Conservation (phyloP, 2,888 invertebrate genomes). For the Bellardia bayeri region DNA sequence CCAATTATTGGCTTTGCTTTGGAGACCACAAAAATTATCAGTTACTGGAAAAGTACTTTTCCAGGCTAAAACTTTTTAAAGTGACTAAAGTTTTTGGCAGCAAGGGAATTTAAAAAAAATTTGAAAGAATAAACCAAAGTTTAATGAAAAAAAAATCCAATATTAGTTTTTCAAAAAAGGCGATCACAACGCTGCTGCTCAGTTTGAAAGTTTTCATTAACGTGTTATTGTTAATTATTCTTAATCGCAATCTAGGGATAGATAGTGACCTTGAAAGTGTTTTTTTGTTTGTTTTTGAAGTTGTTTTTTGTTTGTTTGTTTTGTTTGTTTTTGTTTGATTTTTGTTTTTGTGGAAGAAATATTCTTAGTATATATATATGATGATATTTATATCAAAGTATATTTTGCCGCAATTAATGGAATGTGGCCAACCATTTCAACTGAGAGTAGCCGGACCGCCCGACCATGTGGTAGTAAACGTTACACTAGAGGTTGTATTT, state of each 20-base stretch:
- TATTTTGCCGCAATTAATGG: conserved; percentile 75
- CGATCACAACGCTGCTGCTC: conserved; percentile 40
- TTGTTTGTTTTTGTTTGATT: conserved; percentile 63
- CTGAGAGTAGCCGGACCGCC: conserved; percentile 76
- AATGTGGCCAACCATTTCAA: conserved; percentile 75
- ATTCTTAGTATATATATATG: conserved; percentile 62
- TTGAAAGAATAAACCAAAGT: too few species aligned
- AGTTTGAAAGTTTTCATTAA: conserved; percentile 63
- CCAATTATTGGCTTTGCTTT: conserved; percentile 69
- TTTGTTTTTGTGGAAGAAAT: conserved; percentile 67
- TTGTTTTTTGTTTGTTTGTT: conserved; percentile 60
- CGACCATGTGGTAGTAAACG: background rate
- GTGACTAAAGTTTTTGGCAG: too few species aligned
- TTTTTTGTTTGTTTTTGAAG: conserved; percentile 58
- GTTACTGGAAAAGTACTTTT: conserved; percentile 37
- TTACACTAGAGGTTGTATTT: conserved; percentile 14
- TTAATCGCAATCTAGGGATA: conserved; percentile 68
- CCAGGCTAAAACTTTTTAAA: background rate
- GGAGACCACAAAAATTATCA: conserved; percentile 69
- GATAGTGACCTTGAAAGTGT: conserved; percentile 70
- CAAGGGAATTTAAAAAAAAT: too few species aligned
- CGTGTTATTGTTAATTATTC: conserved; percentile 15
- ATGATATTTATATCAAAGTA: conserved; percentile 73
- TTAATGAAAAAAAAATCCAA: too few species aligned
- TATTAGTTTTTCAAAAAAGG: background rate